Percentiles rank a stretch among this genome's conserved stretches.
Evolutionary conservation across 2,113 vertebrate genomes (phyloP).

Genomic region (Psammodynastes pulverulentus): DNA sequence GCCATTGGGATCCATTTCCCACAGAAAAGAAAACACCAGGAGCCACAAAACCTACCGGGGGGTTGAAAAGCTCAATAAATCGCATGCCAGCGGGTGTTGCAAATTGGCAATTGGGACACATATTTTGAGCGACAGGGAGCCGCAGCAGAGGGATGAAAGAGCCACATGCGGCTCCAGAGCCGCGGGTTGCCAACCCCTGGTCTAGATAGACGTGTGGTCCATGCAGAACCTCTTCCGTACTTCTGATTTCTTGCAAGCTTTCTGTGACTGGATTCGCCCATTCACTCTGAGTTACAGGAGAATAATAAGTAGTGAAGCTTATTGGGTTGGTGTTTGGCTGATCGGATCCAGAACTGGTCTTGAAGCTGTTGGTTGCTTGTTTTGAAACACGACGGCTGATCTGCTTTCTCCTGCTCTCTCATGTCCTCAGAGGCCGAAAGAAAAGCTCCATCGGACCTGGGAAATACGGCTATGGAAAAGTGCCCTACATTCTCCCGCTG

Average conservation of each 20-base stretch:
- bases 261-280: neutral
- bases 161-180: too few species aligned
- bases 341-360: neutral
- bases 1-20: too few species aligned
- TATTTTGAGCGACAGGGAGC: too few species aligned
- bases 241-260: neutral
- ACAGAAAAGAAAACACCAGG: too few species aligned
- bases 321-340: neutral
- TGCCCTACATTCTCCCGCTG: slow-evolving; percentile 77
- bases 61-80: too few species aligned
- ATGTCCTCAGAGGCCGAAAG: slow-evolving; percentile 72
- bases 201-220: neutral
- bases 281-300: neutral
- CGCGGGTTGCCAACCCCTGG: too few species aligned
- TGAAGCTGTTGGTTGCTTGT: neutral
- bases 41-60: too few species aligned
- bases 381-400: neutral
- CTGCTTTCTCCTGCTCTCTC: neutral
- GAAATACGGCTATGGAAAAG: slow-evolving; percentile 87
- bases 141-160: too few species aligned
- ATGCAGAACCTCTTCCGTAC: neutral
- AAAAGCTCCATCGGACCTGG: slow-evolving; percentile 79
- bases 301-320: neutral
- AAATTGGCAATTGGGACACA: too few species aligned
- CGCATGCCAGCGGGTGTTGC: too few species aligned